Evolutionary conservation across 2,888 invertebrate species (phyloP).

Genomic region (Aradus depressus): DNA sequence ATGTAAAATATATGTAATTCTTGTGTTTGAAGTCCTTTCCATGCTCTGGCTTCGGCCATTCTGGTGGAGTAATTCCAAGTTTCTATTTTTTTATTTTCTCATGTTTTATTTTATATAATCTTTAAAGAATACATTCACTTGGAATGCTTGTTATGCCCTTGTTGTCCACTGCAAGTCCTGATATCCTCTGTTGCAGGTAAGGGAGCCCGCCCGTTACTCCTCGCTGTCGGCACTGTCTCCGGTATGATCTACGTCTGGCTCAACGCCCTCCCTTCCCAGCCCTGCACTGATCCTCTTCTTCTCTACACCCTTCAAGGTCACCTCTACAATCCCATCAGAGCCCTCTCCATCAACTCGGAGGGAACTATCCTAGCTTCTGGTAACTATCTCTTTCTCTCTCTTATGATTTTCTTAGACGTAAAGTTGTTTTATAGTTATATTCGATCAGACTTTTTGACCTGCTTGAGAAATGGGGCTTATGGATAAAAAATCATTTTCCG

Average conservation of each 20-base stretch:
- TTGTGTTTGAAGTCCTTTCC: too few relatives aligned
- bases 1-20: too few relatives aligned
- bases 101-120: not conserved
- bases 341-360: conserved; percentile 41
- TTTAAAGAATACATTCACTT: not conserved
- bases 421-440: not conserved
- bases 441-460: too few relatives aligned
- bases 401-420: not conserved
- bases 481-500: too few relatives aligned
- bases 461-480: too few relatives aligned
- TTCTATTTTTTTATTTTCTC: too few relatives aligned
- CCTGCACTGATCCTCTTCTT: conserved; percentile 31
- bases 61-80: too few relatives aligned
- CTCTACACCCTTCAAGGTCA: conserved; percentile 43
- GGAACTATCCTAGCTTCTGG: conserved; percentile 47
- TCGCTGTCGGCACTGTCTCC: conserved; percentile 44
- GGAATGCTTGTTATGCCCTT: too few relatives aligned
- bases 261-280: conserved; percentile 32
- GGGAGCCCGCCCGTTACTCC: conserved; percentile 35
- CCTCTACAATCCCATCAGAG: conserved; percentile 42
- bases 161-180: too few relatives aligned
- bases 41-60: too few relatives aligned
- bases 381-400: conserved; percentile 22
- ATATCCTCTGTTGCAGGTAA: conserved; percentile 22
- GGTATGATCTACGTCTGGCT: conserved; percentile 44